Conservation (phyloP, 1,140 invertebrate genomes). For the Grapholita molesta region DNA sequence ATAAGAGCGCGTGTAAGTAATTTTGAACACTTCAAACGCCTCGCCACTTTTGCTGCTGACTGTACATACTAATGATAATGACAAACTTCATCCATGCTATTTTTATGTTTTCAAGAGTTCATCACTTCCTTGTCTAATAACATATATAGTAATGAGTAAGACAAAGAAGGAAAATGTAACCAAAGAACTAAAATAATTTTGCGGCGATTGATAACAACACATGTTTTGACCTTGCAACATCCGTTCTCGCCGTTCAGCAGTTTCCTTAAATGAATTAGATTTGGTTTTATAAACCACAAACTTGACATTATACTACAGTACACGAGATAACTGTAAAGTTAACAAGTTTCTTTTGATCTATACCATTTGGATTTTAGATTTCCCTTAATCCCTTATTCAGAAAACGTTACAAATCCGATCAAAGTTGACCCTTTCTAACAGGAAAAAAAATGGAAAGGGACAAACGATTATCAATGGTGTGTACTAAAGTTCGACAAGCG, state of each 20-base stretch:
- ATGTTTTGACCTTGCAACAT: background rate
- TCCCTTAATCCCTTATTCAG: no score
- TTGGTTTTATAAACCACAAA: background rate
- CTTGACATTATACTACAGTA: background rate
- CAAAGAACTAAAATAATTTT: background rate
- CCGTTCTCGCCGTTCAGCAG: background rate
- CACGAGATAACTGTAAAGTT: no score
- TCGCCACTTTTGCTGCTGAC: no score
- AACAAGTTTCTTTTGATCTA: background rate
- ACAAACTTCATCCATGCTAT: background rate
- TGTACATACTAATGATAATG: no score
- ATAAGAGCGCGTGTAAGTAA: no score
- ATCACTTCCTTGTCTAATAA: background rate
- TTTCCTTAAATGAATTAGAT: constrained; percentile 9
- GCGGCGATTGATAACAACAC: background rate
- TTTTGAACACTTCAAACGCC: no score
- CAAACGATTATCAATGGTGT: no score
- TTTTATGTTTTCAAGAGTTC: background rate
- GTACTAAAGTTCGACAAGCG: no score
- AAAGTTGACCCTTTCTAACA: no score
- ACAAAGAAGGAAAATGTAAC: background rate
- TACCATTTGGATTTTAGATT: no score
- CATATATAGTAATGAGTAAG: background rate
- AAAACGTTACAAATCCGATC: no score
- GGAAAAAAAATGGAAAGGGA: no score